Conservation (phyloP, 2,797 vertebrate genomes). For the Girardinus metallicus region DNA sequence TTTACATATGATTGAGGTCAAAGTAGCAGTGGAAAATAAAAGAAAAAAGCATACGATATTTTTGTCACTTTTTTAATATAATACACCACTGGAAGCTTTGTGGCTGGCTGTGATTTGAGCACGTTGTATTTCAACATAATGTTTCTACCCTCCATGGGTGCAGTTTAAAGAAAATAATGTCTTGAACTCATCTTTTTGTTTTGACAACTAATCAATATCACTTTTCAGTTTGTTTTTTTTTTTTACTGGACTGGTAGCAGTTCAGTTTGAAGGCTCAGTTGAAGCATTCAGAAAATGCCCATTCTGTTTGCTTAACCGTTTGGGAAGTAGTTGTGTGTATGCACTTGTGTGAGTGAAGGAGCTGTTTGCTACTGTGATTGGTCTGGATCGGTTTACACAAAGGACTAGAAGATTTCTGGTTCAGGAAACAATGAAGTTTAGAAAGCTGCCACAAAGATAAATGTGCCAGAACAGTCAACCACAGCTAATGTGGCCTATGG, state of each 20-base stretch:
- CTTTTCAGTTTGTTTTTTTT: slow-evolving; percentile 19
- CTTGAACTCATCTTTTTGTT: slow-evolving; percentile 24
- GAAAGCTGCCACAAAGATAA: slow-evolving; percentile 46
- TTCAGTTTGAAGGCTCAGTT: slow-evolving; percentile 47
- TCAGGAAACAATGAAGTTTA: slow-evolving; percentile 43
- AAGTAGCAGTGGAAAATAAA: neutral
- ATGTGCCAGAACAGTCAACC: slow-evolving; percentile 27
- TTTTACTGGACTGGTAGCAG: slow-evolving; percentile 47
- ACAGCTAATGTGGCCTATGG: slow-evolving; percentile 9
- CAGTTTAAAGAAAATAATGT: slow-evolving; percentile 19
- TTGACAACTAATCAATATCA: slow-evolving; percentile 52
- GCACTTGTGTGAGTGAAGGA: slow-evolving; percentile 45
- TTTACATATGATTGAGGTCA: neutral
- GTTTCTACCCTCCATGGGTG: slow-evolving; percentile 3
- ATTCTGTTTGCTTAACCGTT: slow-evolving; percentile 57
- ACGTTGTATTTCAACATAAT: slow-evolving; percentile 7
- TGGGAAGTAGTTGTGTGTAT: slow-evolving; percentile 57
- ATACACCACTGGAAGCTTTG: neutral
- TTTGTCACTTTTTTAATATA: neutral
- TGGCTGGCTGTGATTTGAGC: slow-evolving; percentile 12
- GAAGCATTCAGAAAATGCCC: slow-evolving; percentile 46
- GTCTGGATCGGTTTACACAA: slow-evolving; percentile 47
- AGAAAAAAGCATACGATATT: neutral
- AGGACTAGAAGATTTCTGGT: slow-evolving; percentile 33
- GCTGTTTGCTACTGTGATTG: slow-evolving; percentile 52